These are phyloP conservation scores for Mola mola DNA, from an alignment of 2,113 vertebrate genomes.

Conservation along the genomic window DNA sequence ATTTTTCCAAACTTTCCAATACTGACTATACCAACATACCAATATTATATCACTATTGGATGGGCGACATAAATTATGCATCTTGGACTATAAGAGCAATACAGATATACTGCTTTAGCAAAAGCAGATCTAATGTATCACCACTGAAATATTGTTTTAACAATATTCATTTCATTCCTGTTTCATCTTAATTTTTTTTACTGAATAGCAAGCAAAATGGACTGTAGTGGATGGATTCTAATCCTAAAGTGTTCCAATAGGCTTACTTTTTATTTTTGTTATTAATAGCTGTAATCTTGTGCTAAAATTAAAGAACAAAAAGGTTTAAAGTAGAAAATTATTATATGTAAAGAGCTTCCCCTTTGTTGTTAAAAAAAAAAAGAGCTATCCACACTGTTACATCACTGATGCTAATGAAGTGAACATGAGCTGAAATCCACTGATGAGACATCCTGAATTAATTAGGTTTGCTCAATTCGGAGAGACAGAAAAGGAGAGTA, in stretches of 20 bases:
- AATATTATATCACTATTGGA: no score
- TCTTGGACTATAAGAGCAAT: no score
- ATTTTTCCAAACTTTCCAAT: no score
- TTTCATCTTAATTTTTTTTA: no score
- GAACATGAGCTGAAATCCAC: constrained; percentile 48
- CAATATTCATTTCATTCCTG: no score
- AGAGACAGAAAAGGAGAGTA: constrained; percentile 19
- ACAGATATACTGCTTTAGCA: no score
- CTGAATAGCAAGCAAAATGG: no score
- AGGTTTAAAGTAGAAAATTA: constrained; percentile 17
- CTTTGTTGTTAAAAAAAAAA: constrained; percentile 22
- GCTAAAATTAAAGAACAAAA: constrained; percentile 31
- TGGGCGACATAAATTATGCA: no score
- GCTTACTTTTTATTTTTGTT: neutral
- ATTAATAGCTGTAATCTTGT: constrained; percentile 10
- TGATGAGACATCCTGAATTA: constrained; percentile 55
- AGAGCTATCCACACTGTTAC: constrained; percentile 20
- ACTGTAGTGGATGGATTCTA: neutral
- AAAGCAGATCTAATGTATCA: no score
- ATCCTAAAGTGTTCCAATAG: neutral
- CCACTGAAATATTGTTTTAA: no score
- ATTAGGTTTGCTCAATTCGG: constrained; percentile 43
- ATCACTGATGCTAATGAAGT: constrained; percentile 56
- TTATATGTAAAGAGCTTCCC: constrained; percentile 11
- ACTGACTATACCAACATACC: no score